Evolutionary conservation across 1,140 invertebrate genomes (phyloP), one percentile per base, ranked within the genome.

Genomic region (Gonatopus flavifemur): DNA sequence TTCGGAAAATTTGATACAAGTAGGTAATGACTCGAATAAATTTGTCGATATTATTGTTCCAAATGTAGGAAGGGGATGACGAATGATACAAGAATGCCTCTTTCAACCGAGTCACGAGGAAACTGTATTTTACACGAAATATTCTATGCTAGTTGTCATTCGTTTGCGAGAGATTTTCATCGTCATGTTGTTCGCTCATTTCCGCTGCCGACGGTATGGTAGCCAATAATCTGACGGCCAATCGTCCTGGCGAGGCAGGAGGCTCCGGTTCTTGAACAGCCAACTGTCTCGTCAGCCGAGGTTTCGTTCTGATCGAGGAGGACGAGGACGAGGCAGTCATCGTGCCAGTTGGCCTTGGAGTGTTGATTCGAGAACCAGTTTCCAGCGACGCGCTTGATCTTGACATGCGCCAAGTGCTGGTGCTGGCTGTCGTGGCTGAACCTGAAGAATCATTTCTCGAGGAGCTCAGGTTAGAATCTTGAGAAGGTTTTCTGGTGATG

Each of bases 361-460:
- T 68, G 7, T 57, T 67, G n/a, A n/a, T n/a, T n/a, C 64, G 55
- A 8, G 54, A 55, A 50, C 53, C 70, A 7, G 58, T 55, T 37
- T 72, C 73, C 20, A 73, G 38, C 4, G 80, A 83, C 1, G 84
- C 86, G 66, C 87, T 89, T 1, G 89, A 91, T 30, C 89, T 80
- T 1, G 90, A 90, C 55, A 89, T 84, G 13, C 89, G 78, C 87
- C 90, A 93, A 1, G 90, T 91, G 46, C 88, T 89, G 3, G 91
- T 93, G 59, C 88, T 90, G 12, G 89, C 89, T 0, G 90, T 93
- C 1, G 90, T 91, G 0, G 84, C 86, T 0, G 90, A 92, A 1
- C 89, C 90, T 1, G 90, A 93, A 0, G 91, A 94, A 72, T 95
- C 91, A 69, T 94, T 94, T 10, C 91, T 80, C 1, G 89, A 91